Base-by-base conservation (phyloP, 2,888 invertebrate genomes). In the Lucinisca nassula region DNA sequence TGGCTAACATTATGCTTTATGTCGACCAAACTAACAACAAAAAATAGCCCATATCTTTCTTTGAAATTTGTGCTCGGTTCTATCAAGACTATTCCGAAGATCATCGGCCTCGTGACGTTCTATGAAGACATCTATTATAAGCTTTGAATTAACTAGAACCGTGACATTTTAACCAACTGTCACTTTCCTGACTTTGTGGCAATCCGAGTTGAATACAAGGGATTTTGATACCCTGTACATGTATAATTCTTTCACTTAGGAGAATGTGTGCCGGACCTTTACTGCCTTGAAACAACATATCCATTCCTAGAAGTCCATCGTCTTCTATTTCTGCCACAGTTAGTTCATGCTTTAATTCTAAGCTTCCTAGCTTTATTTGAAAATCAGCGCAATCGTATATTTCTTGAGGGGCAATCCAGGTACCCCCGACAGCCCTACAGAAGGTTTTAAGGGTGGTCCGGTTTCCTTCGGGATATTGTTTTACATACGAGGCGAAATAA, bases 11-110 rank as follows among this genome's bases (percentile, higher is more conserved):
- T 38, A 35, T 49, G 3, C 8, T 38, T 82, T 12, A 84, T 37
- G 55, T 86, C 82, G 51, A 75, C 79, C 12, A 84, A 51, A 58
- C 77, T 75, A 21, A 75, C 37, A 21, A 85, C 84, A 67, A 89
- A 49, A 32, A 84, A 17, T 8, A 89, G 21, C 21, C 55, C 45
- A 61, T 86, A 67, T 24, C 49, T 81, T 58, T 79, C 76, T 21
- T 49, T 24, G 32, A 88, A 78, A 3, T 49, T 24, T 0, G 27
- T 14, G 3, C 40, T 79, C 4, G 85, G 79, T 79, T 88, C 84
- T 61, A 86, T 84, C 27, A 85, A 37, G 38, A 81, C 74, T 6
- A 77, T 37, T 17, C 12, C 17, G 12, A 6, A 45, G 61, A 30
- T 79, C 55, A 74, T 82, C 80, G 1, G 10, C 37, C 6, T 73